Evolutionary conservation across 2,888 invertebrate species (phyloP).

Genomic region (Sphaeridia pumilis): DNA sequence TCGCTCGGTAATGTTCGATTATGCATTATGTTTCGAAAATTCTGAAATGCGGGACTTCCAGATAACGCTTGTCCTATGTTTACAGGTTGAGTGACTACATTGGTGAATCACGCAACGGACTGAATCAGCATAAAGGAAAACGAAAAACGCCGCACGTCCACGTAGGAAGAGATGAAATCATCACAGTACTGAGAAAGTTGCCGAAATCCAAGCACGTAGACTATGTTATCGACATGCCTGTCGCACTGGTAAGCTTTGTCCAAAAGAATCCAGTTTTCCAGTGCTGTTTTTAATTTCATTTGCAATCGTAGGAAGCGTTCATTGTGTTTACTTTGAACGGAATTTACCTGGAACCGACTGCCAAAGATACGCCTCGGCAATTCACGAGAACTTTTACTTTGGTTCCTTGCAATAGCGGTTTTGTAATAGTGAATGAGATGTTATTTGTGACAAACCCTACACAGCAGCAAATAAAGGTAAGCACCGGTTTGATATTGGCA

Average conservation of each 20-base stretch:
- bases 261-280: too few species aligned
- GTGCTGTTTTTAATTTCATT: too few species aligned
- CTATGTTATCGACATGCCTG: constrained; percentile 74
- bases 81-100: constrained; percentile 34
- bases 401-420: constrained; percentile 64
- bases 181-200: constrained; percentile 67
- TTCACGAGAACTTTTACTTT: constrained; percentile 68
- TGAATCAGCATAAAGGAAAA: constrained; percentile 44
- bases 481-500: too few species aligned
- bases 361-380: constrained; percentile 47
- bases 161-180: constrained; percentile 62
- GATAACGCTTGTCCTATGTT: too few species aligned
- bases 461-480: constrained; percentile 46
- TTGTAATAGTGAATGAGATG: constrained; percentile 76
- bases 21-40: too few species aligned
- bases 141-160: constrained; percentile 56
- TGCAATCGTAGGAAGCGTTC: constrained; percentile 41
- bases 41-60: too few species aligned
- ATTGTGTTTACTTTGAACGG: constrained; percentile 73
- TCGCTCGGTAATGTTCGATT: too few species aligned
- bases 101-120: constrained; percentile 41
- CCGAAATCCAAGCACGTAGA: constrained; percentile 82
- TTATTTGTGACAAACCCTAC: constrained; percentile 65
- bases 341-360: constrained; percentile 62
- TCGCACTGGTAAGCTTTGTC: constrained; percentile 46